phyloP scores from a whole-genome alignment of 1,140 invertebrate species.

The Uloborus diversus region DNA sequence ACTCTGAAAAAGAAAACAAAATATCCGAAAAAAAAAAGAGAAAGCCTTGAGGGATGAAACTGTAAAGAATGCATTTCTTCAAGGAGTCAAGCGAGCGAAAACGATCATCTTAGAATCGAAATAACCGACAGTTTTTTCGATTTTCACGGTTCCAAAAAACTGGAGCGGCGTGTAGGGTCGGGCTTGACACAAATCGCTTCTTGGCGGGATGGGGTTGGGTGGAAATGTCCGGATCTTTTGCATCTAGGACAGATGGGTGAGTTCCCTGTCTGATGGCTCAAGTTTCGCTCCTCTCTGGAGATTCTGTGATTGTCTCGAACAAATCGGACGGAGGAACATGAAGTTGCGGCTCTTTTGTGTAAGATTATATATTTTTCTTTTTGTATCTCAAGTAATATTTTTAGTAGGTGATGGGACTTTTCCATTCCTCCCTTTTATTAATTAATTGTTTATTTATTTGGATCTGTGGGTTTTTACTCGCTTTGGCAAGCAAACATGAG shows the following conservation, averaged over 20 bases:
- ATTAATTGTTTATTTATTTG: too few relatives aligned
- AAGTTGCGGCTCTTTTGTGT: not conserved
- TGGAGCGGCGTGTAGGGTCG: conserved; percentile 16
- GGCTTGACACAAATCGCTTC: conserved; percentile 41
- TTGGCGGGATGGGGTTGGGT: not conserved
- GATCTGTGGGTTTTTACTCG: too few relatives aligned
- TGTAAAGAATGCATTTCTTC: not conserved
- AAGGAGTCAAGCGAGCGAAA: not conserved
- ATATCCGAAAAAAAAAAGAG: not conserved
- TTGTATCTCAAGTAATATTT: too few relatives aligned
- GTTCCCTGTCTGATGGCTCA: not conserved
- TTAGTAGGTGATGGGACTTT: too few relatives aligned
- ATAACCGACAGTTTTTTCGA: not conserved
- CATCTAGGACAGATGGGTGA: conserved; percentile 19
- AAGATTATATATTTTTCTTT: not conserved
- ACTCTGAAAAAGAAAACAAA: too few relatives aligned
- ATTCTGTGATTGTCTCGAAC: not conserved
- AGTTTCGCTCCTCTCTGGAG: not conserved
- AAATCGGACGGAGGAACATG: not conserved
- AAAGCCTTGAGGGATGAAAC: not conserved
- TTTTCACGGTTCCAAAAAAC: not conserved
- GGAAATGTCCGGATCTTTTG: conserved; percentile 6
- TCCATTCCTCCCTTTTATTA: too few relatives aligned
- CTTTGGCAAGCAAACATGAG: too few relatives aligned
- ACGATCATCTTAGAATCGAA: not conserved